Percentiles rank a stretch among this genome's conserved stretches.
phyloP scores from a whole-genome alignment of 2,113 vertebrate species.

The Carassius carassius region DNA sequence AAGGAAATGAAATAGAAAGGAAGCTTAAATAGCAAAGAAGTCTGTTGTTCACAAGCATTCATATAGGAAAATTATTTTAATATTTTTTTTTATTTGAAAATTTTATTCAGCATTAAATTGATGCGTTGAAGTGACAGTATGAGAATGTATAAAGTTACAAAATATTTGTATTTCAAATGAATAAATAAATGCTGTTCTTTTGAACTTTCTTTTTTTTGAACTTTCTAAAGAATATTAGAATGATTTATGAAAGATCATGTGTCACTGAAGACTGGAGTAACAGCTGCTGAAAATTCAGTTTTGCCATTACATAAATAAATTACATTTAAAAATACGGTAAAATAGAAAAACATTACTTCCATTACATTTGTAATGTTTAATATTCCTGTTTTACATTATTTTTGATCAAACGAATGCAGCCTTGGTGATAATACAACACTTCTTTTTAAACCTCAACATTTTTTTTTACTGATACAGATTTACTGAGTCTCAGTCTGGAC shows the following conservation, averaged over 20 bases:
- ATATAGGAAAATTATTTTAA: not conserved
- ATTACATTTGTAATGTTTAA: too few species aligned
- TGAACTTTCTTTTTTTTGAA: not conserved
- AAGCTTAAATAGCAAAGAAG: not conserved
- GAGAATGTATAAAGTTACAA: too few species aligned
- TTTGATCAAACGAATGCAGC: not conserved
- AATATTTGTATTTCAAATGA: not conserved
- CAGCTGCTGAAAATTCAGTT: not conserved
- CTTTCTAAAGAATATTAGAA: conserved; percentile 4
- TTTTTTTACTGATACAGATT: too few species aligned
- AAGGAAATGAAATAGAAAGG: not conserved
- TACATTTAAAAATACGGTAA: not conserved
- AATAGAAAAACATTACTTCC: too few species aligned
- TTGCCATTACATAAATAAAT: not conserved
- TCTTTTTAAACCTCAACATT: not conserved
- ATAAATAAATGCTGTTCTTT: not conserved
- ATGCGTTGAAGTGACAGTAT: not conserved
- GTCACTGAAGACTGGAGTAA: not conserved
- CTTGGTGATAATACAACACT: not conserved
- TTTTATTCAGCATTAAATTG: not conserved
- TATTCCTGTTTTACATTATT: too few species aligned
- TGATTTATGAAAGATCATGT: not conserved
- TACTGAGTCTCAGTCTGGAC: too few species aligned
- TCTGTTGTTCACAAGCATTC: not conserved
- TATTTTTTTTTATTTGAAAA: not conserved